Evolutionary conservation across 2,113 vertebrate species (phyloP), one percentile per base, ranked within the genome.

Genomic region (Peromyscus maniculatus): DNA sequence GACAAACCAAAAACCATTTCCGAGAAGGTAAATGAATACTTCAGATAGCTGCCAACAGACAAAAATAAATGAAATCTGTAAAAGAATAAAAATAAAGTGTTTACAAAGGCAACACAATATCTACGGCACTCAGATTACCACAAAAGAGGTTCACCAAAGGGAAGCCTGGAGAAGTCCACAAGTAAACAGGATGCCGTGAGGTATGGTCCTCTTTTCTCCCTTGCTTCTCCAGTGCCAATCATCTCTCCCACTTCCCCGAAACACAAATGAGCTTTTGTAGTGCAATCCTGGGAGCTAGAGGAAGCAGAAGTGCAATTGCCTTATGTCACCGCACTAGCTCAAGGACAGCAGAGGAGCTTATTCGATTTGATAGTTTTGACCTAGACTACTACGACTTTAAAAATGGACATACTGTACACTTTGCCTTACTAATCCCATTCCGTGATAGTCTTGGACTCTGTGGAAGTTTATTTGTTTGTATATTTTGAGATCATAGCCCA

Each of bases 11-110:
- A 96, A 94, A 46, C 10, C 67, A 39, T 87, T 79, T 89, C 43
- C 11, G 69, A 43, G 75, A 94, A 97, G 7, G 93, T 67, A 96
- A 95, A 84, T 59, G 75, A 94, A 96, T 78, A 88, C 52, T 92
- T 93, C 39, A 95, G 57, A 92, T 13, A 52, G 3, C 72, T 93
- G 46, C 62, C 89, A 89, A 69, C 16, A 62, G 5, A 88, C 9
- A 33, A 87, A 96, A 97, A 92, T 71, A n/a, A 92, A 82, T 33
- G 36, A 71, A 79, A 78, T 69, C 90, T 95, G 46, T 64, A 13
- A 67, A 87, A 67, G 3, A 67, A 74, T 1, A 22, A 15, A 26
- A 83, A 3, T 22, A 15, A 9, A 82, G 31, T 93, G 64, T 87
- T 95, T 92, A 78, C 84, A 87, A 89, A 69, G 62, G 55, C 26